These are phyloP conservation scores for Sitophilus oryzae DNA, from an alignment of 1,140 invertebrate genomes.

Conservation along the genomic window DNA sequence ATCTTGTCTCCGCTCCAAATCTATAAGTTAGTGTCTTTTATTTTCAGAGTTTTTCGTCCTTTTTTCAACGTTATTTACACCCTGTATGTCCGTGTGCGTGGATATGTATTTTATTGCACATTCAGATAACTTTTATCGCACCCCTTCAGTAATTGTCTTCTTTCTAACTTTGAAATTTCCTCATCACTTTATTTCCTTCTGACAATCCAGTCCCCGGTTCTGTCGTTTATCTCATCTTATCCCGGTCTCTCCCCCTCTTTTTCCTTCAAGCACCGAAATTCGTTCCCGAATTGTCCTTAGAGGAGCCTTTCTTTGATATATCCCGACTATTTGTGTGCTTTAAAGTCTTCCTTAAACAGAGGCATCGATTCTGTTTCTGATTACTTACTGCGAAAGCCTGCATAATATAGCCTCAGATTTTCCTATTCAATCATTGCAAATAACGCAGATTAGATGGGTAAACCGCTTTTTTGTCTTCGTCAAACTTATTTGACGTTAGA, in stretches of 20 bases:
- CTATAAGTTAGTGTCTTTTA: too few species aligned
- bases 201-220: slow-evolving; percentile 37
- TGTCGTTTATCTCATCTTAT: slow-evolving; percentile 39
- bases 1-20: too few species aligned
- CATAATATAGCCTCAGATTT: slow-evolving; percentile 17
- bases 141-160: slow-evolving; percentile 34
- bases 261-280: slow-evolving; percentile 35
- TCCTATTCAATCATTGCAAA: slow-evolving; percentile 25
- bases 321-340: slow-evolving; percentile 38
- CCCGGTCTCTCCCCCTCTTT: slow-evolving; percentile 29
- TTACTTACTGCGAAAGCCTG: slow-evolving; percentile 29
- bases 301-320: slow-evolving; percentile 37
- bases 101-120: background rate
- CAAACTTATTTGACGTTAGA: slow-evolving; percentile 14
- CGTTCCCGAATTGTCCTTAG: slow-evolving; percentile 37
- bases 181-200: slow-evolving; percentile 37
- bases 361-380: slow-evolving; percentile 34
- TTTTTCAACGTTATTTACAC: background rate
- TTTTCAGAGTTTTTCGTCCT: background rate
- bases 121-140: slow-evolving; percentile 23
- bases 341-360: slow-evolving; percentile 32
- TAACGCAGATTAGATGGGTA: slow-evolving; percentile 6
- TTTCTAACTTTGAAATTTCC: slow-evolving; percentile 35
- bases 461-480: background rate
- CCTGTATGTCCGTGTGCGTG: background rate